These are phyloP conservation scores for Megaceryle alcyon DNA, from an alignment of 2,797 vertebrate genomes.

Conservation along the genomic window DNA sequence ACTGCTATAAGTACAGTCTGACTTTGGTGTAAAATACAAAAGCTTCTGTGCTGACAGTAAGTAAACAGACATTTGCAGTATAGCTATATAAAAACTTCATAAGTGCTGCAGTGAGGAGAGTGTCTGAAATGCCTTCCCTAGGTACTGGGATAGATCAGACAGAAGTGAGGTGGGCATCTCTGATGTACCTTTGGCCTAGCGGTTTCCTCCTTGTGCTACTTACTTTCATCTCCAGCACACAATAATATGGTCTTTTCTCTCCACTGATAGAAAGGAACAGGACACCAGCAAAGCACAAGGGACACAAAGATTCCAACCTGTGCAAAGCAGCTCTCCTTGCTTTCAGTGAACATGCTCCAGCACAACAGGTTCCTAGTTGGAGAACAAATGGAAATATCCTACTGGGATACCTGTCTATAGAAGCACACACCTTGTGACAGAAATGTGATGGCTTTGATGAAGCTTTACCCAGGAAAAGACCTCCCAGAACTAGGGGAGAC, in stretches of 20 bases:
- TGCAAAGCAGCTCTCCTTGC: not conserved
- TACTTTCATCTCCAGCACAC: not conserved
- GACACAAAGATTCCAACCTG: not conserved
- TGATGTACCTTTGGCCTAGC: not conserved
- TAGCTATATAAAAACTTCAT: not conserved
- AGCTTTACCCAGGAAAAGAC: not conserved
- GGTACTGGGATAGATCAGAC: not conserved
- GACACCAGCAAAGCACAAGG: not conserved
- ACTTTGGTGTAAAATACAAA: not conserved
- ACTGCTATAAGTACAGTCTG: not conserved
- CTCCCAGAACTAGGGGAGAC: not conserved
- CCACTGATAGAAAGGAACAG: not conserved
- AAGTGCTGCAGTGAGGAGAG: not conserved
- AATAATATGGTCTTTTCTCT: not conserved
- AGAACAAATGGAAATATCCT: not conserved
- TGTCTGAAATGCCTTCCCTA: not conserved
- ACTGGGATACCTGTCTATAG: not conserved
- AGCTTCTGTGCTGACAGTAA: not conserved
- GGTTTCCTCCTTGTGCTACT: not conserved
- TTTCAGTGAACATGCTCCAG: not conserved
- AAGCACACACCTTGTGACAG: not conserved
- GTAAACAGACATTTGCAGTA: not conserved
- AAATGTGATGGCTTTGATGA: not conserved
- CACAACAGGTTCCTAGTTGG: not conserved
- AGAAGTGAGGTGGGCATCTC: not conserved